Evolutionary conservation across 92 coral and sea anemone genomes (phyloP).

Genomic region (Epizoanthus illoricatus): DNA sequence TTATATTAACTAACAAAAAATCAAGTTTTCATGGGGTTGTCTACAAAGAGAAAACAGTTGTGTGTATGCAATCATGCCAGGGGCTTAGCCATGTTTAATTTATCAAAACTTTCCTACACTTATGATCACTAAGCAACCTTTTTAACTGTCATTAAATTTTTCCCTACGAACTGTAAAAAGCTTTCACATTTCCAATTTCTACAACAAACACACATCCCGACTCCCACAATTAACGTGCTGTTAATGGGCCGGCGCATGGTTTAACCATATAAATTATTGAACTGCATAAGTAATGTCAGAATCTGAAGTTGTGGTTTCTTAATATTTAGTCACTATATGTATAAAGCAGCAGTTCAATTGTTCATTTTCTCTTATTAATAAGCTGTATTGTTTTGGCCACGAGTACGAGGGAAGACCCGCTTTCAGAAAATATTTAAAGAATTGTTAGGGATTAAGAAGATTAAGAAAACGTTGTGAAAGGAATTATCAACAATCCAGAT

Average conservation of each 20-base stretch:
- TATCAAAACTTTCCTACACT: conserved; percentile 35
- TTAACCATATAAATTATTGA: conserved; percentile 19
- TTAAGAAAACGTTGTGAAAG: conserved; percentile 3
- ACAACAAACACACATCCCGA: conserved; percentile 26
- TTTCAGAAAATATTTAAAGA: conserved; percentile 7
- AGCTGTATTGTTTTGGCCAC: neutral
- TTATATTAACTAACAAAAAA: neutral
- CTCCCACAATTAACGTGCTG: conserved; percentile 20
- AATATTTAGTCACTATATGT: neutral
- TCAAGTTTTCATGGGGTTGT: conserved; percentile 15
- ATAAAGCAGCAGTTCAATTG: neutral
- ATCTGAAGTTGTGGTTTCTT: neutral
- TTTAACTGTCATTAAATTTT: conserved; percentile 31
- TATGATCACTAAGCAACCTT: conserved; percentile 32
- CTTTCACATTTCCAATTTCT: conserved; percentile 34
- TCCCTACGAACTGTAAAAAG: conserved; percentile 29
- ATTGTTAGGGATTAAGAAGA: conserved; percentile 13
- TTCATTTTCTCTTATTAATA: neutral
- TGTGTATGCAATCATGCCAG: conserved; percentile 24
- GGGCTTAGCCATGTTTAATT: conserved; percentile 18
- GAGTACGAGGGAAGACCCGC: neutral
- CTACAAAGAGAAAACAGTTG: conserved; percentile 20
- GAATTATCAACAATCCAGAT: conserved; percentile 8
- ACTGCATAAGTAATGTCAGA: conserved; percentile 14
- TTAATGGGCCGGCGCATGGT: conserved; percentile 31